A percentile compares a stretch with the other conserved stretches of the same genome.
phyloP scores from a whole-genome alignment of 64 coral and sea anemone species.

The Stylophora pistillata region DNA sequence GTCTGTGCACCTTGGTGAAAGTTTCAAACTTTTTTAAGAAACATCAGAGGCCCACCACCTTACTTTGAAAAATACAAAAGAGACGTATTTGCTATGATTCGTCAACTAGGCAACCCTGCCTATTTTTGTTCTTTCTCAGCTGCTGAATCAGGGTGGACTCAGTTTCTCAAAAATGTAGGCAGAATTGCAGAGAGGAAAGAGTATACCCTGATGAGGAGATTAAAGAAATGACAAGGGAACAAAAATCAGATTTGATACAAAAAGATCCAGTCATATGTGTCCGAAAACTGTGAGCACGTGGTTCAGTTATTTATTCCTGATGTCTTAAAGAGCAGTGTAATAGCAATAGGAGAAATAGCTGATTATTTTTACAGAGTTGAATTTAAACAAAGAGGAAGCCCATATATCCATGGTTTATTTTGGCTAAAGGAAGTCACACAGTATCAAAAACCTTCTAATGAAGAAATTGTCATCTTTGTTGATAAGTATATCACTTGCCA shows the following conservation, averaged over 20 bases:
- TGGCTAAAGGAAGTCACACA: no score
- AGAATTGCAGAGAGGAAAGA: conserved; percentile 36
- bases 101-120: conserved; percentile 55
- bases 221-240: conserved; percentile 12
- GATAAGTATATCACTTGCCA: conserved; percentile 47
- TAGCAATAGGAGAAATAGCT: no score
- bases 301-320: conserved; percentile 36
- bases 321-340: conserved; percentile 12
- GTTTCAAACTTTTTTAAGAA: conserved; percentile 52
- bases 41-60: conserved; percentile 58
- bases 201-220: conserved; percentile 9
- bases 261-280: conserved; percentile 35
- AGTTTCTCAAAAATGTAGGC: conserved; percentile 49
- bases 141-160: conserved; percentile 49
- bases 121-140: conserved; percentile 78
- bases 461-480: conserved; percentile 40
- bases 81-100: conserved; percentile 78
- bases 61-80: conserved; percentile 61
- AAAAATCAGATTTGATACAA: conserved; percentile 41
- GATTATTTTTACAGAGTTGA: no score
- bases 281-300: conserved; percentile 45
- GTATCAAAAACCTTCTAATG: background rate
- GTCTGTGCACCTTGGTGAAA: conserved; percentile 57
- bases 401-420: no score
- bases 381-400: no score